These are phyloP conservation scores for Riparia riparia DNA, from an alignment of 2,113 vertebrate genomes.

Conservation along the genomic window DNA sequence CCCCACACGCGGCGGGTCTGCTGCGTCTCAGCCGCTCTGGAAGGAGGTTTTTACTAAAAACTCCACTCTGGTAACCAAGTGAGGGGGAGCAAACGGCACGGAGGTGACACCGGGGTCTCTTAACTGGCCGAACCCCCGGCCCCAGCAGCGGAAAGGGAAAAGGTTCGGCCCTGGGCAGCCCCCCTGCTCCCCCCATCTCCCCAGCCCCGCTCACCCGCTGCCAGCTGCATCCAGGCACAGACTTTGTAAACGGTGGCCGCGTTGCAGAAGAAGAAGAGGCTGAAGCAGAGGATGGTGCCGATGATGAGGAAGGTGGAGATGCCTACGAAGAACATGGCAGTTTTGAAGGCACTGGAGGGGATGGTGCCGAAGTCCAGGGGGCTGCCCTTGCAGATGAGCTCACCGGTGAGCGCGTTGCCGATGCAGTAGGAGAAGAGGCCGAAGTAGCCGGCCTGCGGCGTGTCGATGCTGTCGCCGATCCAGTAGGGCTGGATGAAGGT, in stretches of 20 bases:
- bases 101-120: background rate
- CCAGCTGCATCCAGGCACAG: constrained; percentile 98
- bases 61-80: background rate
- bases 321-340: constrained; percentile 97
- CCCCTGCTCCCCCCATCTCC: accelerated
- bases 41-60: background rate
- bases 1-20: accelerated
- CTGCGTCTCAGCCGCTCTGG: background rate
- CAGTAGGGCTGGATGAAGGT: constrained; percentile 98
- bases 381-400: constrained; percentile 96
- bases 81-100: accelerated
- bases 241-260: constrained; percentile 96
- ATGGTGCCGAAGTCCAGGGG: constrained; percentile 94
- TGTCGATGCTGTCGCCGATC: constrained; percentile 97
- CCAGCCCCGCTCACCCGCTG: constrained; percentile 83
- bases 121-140: accelerated
- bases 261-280: constrained; percentile 97
- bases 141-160: no score
- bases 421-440: constrained; percentile 98
- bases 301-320: constrained; percentile 94
- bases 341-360: constrained; percentile 96
- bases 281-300: constrained; percentile 92
- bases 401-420: constrained; percentile 93
- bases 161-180: accelerated
- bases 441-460: constrained; percentile 95